Base-by-base conservation (phyloP, 2,797 vertebrate species). In the Loris lydekkerianus region DNA sequence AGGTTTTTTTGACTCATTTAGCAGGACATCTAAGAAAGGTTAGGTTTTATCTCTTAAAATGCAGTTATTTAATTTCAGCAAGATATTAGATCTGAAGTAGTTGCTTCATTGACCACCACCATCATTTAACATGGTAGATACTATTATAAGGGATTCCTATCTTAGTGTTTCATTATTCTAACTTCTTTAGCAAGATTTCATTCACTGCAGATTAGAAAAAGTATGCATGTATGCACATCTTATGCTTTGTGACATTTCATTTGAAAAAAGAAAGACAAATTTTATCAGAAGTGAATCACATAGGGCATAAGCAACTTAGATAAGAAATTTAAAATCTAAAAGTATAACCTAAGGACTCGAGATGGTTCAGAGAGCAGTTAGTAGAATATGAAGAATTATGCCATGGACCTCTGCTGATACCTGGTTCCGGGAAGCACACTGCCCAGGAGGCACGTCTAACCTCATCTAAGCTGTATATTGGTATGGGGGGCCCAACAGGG, bases 1-100 rank as follows among this genome's bases (percentile, higher is more conserved):
- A 93, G 13, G 18, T 56, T 97, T 97, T 98, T 98, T 96, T 98
- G 80, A 97, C 78, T 91, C 95, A 97, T 97, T 98, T 95, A 77
- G 34, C 86, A 78, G 86, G 90, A 85, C 93, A 92, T 96, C 83
- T 97, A 95, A 83, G 61, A 97, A 96, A 69, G 69, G 61, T 95
- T 83, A 96, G 85, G 17, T 96, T 95, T 81, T 14, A 13, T 10
- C 97, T 96, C 82, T 94, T 96, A 96, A 97, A 83, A 92, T 93
- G 88, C 89, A 95, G 13, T 92, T 95, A 91, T 31, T 82, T 97
- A 95, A 69, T 49, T 94, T 96, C 27, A 21, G 23, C 78, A 96
- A 84, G 84, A 11, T 96, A 34, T 94, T 89, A 78, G 91, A 18
- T 83, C 61, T 92, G 80, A 89, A 93, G 37, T 65, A 85, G 21